Percentiles rank a stretch among this genome's conserved stretches.
Conservation (phyloP, 1,140 invertebrate genomes). For the Colletes latitarsis region DNA sequence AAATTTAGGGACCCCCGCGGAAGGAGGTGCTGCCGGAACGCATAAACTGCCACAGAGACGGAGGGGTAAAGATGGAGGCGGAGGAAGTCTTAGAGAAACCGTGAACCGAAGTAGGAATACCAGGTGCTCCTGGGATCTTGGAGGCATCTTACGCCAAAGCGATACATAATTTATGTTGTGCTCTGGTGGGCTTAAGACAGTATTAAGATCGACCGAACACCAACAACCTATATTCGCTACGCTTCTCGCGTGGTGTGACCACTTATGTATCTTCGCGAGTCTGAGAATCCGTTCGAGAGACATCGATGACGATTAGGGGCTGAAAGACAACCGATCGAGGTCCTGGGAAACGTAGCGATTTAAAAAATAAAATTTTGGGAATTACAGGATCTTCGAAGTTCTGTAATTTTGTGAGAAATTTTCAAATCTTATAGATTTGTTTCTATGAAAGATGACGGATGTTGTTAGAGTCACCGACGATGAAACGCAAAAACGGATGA, state of each 20-base stretch:
- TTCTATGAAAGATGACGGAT: background rate
- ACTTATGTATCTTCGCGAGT: background rate
- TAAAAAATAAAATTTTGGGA: too few relatives aligned
- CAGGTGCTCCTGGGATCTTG: conserved; percentile 80
- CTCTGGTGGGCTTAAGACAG: conserved; percentile 79
- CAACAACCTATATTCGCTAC: conserved; percentile 59
- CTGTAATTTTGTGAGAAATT: background rate
- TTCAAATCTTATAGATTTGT: background rate
- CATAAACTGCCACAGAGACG: conserved; percentile 54
- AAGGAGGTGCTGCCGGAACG: conserved; percentile 36
- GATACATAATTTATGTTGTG: conserved; percentile 82
- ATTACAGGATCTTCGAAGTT: too few relatives aligned
- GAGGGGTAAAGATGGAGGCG: conserved; percentile 57
- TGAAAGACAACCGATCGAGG: background rate
- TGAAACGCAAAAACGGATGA: background rate
- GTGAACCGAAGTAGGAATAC: conserved; percentile 73
- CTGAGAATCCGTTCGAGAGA: background rate
- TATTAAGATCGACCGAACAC: conserved; percentile 79
- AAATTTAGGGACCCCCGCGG: conserved; percentile 75
- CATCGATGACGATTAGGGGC: background rate
- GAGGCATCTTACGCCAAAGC: conserved; percentile 79
- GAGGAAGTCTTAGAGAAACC: conserved; percentile 54
- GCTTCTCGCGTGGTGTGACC: conserved; percentile 22
- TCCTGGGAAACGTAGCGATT: too few relatives aligned
- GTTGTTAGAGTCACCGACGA: background rate